Percentiles rank a stretch among this genome's conserved stretches.
phyloP scores from a whole-genome alignment of 2,888 invertebrate species.

The Trichacis sp. region DNA sequence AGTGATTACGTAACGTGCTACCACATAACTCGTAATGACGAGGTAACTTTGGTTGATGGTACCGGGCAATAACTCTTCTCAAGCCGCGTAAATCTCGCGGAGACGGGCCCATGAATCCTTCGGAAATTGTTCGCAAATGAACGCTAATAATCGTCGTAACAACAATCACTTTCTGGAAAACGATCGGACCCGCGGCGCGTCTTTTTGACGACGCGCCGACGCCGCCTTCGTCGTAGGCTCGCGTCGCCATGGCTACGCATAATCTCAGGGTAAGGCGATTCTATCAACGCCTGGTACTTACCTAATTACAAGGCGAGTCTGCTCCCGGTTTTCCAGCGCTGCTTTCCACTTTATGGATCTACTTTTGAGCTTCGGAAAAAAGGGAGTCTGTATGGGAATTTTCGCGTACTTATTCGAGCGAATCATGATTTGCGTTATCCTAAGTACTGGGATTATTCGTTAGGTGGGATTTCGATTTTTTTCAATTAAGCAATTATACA shows the following conservation, averaged over 20 bases:
- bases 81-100: conserved; percentile 5
- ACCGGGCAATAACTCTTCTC: conserved; percentile 28
- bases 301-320: conserved; percentile 60
- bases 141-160: conserved; percentile 50
- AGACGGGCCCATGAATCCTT: conserved; percentile 21
- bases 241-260: conserved; percentile 57
- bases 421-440: too few species aligned
- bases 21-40: conserved; percentile 8
- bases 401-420: too few species aligned
- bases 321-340: background rate
- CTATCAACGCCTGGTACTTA: conserved; percentile 63
- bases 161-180: conserved; percentile 46
- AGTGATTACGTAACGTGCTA: conserved; percentile 10
- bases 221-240: conserved; percentile 32
- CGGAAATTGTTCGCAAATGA: conserved; percentile 33
- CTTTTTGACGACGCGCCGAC: conserved; percentile 38
- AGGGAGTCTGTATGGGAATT: too few species aligned
- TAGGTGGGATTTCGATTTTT: too few species aligned
- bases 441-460: too few species aligned
- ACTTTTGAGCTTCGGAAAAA: background rate
- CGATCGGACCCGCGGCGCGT: conserved; percentile 26
- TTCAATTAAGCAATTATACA: too few species aligned
- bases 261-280: conserved; percentile 60
- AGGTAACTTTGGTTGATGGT: conserved; percentile 30
- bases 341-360: conserved; percentile 1